Conservation (phyloP, 1,140 invertebrate genomes). For the Ridgeia piscesae region DNA sequence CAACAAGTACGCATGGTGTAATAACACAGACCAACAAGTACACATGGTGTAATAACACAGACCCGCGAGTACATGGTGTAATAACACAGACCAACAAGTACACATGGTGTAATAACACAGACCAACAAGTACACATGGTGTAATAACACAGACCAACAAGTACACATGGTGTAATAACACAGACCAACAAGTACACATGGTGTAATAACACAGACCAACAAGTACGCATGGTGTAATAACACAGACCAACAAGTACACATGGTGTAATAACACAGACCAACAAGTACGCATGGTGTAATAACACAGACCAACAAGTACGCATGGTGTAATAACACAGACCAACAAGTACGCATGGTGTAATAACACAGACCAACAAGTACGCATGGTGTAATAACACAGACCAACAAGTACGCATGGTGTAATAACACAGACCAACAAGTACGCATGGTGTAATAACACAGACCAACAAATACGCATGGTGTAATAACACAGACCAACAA, state of each 20-base stretch:
- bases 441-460: no score
- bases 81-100: constrained; percentile 1
- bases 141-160: not conserved
- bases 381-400: not conserved
- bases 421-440: not conserved
- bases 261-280: not conserved
- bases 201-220: no score
- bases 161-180: no score
- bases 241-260: not conserved
- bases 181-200: no score
- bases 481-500: no score
- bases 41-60: not conserved
- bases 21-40: not conserved
- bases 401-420: not conserved
- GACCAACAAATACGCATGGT: no score
- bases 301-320: not conserved
- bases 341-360: not conserved
- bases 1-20: not conserved
- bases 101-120: not conserved
- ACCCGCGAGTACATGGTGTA: not conserved
- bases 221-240: not conserved
- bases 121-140: not conserved
- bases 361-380: not conserved
- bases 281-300: not conserved
- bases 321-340: not conserved